Conservation (phyloP, 2,888 invertebrate species). For the Hipparchia sbordonii region DNA sequence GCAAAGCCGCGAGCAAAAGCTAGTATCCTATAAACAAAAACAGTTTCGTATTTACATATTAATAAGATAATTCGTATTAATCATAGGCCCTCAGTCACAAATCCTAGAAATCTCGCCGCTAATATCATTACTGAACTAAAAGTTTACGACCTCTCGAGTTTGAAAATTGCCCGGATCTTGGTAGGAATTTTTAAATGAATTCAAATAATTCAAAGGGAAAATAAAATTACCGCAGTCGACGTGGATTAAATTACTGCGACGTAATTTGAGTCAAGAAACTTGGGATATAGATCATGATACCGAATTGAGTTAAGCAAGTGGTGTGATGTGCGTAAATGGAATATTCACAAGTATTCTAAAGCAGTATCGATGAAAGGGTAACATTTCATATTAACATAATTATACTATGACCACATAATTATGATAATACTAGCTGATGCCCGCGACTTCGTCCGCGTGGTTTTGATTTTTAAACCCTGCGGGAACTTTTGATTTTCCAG, state of each 20-base stretch:
- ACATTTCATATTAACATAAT: background rate
- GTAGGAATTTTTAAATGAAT: slow-evolving; percentile 74
- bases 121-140: slow-evolving; percentile 73
- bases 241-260: slow-evolving; percentile 74
- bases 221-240: slow-evolving; percentile 77
- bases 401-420: too few relatives aligned
- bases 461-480: too few relatives aligned
- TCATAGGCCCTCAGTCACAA: slow-evolving; percentile 55
- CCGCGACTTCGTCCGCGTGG: too few relatives aligned
- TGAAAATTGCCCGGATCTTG: slow-evolving; percentile 73
- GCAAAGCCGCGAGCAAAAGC: too few relatives aligned
- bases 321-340: slow-evolving; percentile 41
- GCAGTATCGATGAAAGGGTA: background rate
- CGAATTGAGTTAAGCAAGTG: slow-evolving; percentile 49
- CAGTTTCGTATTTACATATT: too few relatives aligned
- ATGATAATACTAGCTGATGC: too few relatives aligned
- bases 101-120: slow-evolving; percentile 65
- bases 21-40: too few relatives aligned
- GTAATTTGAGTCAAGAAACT: slow-evolving; percentile 75
- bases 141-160: slow-evolving; percentile 70
- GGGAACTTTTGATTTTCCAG: too few relatives aligned
- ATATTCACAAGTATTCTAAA: slow-evolving; percentile 31
- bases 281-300: slow-evolving; percentile 62
- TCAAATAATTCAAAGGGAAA: slow-evolving; percentile 73
- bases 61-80: slow-evolving; percentile 24